Evolutionary conservation across 2,888 invertebrate species (phyloP).

Genomic region (Protula sp.): DNA sequence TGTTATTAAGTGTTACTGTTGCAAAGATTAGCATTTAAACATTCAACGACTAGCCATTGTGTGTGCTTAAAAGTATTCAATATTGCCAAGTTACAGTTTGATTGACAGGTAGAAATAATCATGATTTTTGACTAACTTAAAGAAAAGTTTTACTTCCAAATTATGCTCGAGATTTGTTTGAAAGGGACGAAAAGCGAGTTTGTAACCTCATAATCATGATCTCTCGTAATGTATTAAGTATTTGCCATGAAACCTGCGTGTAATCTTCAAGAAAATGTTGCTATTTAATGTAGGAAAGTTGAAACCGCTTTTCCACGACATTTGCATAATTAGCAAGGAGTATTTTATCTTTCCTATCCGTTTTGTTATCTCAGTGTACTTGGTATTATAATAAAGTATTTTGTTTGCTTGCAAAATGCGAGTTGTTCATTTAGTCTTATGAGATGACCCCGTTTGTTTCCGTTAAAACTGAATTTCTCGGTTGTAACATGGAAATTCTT

Average conservation of each 20-base stretch:
- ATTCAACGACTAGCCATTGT: neutral
- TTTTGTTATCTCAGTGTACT: constrained; percentile 22
- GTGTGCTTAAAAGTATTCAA: neutral
- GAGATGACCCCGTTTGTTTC: too few relatives aligned
- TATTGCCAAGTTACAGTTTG: neutral
- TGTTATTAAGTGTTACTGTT: neutral
- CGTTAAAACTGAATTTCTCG: too few relatives aligned
- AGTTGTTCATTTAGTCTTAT: neutral
- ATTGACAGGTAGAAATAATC: neutral
- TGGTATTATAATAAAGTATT: constrained; percentile 22
- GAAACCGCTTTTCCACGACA: neutral
- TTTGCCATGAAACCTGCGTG: neutral
- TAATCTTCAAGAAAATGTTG: neutral
- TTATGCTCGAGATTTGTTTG: too few relatives aligned
- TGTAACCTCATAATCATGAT: neutral
- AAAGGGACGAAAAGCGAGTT: too few relatives aligned
- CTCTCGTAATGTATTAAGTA: neutral
- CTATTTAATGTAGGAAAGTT: neutral
- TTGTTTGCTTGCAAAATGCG: constrained; percentile 12
- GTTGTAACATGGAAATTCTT: too few relatives aligned
- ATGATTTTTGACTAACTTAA: too few relatives aligned
- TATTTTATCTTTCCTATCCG: constrained; percentile 18
- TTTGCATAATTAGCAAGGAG: neutral
- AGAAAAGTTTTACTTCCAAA: too few relatives aligned
- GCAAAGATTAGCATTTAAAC: neutral